These are phyloP conservation scores for Fistularia commersonii DNA, from an alignment of 2,797 vertebrate genomes.

Conservation along the genomic window DNA sequence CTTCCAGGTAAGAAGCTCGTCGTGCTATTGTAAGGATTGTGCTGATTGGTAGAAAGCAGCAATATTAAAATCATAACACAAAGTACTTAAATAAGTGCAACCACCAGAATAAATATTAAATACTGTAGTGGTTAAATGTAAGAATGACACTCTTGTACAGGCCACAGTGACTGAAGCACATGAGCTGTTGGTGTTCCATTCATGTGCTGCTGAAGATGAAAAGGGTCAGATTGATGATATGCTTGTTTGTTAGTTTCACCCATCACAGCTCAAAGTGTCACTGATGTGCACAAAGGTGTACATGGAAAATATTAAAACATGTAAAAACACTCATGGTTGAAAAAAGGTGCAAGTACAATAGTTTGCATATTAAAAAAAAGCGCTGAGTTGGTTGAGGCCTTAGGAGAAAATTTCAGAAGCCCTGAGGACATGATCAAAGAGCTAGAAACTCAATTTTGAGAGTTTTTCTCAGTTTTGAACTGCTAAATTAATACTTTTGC, in stretches of 20 bases:
- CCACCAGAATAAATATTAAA: slow-evolving; percentile 72
- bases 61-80: slow-evolving; percentile 34
- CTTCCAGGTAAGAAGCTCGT: slow-evolving; percentile 36
- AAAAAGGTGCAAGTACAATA: slow-evolving; percentile 72
- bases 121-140: slow-evolving; percentile 57
- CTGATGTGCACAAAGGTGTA: slow-evolving; percentile 35
- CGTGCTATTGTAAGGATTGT: slow-evolving; percentile 43
- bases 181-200: background rate
- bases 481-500: slow-evolving; percentile 1
- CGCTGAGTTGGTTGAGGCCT: slow-evolving; percentile 49
- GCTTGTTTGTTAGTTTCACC: slow-evolving; percentile 6
- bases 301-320: slow-evolving; percentile 51
- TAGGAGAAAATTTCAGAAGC: slow-evolving; percentile 41
- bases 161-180: slow-evolving; percentile 5
- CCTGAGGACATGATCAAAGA: slow-evolving; percentile 55
- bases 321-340: slow-evolving; percentile 60
- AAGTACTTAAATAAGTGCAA: slow-evolving; percentile 62
- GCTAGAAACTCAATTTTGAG: slow-evolving; percentile 39
- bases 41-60: slow-evolving; percentile 54
- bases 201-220: slow-evolving; percentile 14
- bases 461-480: slow-evolving; percentile 7
- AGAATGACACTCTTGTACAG: slow-evolving; percentile 33
- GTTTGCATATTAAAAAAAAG: slow-evolving; percentile 68
- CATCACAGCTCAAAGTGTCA: slow-evolving; percentile 2
- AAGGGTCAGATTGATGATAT: background rate